Evolutionary conservation across 2,797 vertebrate genomes (phyloP), one percentile per base, ranked within the genome.

Genomic region (Nyctalus aviator): DNA sequence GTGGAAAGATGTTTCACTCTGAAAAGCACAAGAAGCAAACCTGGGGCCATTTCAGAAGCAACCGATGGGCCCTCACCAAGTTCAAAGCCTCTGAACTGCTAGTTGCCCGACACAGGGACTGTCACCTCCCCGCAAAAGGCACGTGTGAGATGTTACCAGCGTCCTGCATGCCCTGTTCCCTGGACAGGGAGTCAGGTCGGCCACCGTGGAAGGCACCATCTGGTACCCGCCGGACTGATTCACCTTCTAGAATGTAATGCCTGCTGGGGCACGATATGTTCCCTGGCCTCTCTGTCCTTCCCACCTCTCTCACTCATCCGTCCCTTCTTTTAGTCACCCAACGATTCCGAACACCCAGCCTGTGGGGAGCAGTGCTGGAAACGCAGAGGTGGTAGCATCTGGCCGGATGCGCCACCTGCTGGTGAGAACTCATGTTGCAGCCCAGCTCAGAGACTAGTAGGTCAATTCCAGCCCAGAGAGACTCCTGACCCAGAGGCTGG

Each of bases 1-100:
- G 62, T 94, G 94, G 85, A 95, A 97, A 48, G 95, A 83, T 94
- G 96, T 90, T 91, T 96, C 97, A 77, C 92, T 95, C 97, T 98
- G 94, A 76, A 96, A 97, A 97, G 64, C 86, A 17, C 85, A 72
- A 90, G 77, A 35, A 82, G 94, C 44, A 46, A 37, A 11, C 18
- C 41, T 64, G 75, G 64, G 64, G 71, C 64, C 0, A 32, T n/a
- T 72, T 88, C 59, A 25, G 50, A 87, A 53, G 48, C 15, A 23
- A 46, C 35, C 0, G 21, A 6, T 0, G 27, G 66, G 25, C 21
- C 37, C 76, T 30, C 64, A 20, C 10, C 35, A 4, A 2, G 32
- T 1, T 30, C 68, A 46, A 27, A 32, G n/a, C 18, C 82, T 68
- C 66, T 4, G 14, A 59, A 11, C 7, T 44, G 21, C 77, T 9